Conservation (phyloP, 1,140 invertebrate species). For the Muscidifurax raptorellus region DNA sequence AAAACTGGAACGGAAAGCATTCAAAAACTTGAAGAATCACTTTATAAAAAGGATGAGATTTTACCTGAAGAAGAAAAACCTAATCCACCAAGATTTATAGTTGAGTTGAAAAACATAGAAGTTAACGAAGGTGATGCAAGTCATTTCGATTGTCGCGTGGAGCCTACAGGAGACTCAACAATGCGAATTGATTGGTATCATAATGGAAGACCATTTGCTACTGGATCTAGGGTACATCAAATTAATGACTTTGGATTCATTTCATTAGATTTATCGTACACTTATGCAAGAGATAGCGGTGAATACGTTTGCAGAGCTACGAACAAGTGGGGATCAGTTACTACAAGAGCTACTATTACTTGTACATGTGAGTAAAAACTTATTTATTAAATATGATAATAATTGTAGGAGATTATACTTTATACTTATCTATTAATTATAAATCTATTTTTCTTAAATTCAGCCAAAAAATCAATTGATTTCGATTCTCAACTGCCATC, state of each 20-base stretch:
- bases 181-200: conserved; percentile 97
- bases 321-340: conserved; percentile 90
- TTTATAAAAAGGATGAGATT: conserved; percentile 91
- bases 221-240: conserved; percentile 91
- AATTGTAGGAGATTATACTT: conserved; percentile 2
- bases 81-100: conserved; percentile 89
- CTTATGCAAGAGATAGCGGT: conserved; percentile 89
- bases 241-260: conserved; percentile 96
- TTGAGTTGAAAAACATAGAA: conserved; percentile 89
- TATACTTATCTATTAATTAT: conserved; percentile 19
- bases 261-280: conserved; percentile 90
- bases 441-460: conserved; percentile 50
- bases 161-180: conserved; percentile 89
- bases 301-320: conserved; percentile 91
- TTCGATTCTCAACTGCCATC: conserved; percentile 94
- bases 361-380: conserved; percentile 78
- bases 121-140: conserved; percentile 90
- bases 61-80: conserved; percentile 88
- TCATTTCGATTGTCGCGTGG: conserved; percentile 94
- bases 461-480: conserved; percentile 90
- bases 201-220: conserved; percentile 91
- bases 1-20: conserved; percentile 91
- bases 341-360: conserved; percentile 88
- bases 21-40: conserved; percentile 91
- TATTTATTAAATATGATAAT: neutral